Evolutionary conservation across 2,888 invertebrate genomes (phyloP), one percentile per base, ranked within the genome.

Genomic region (Lymantria monacha): DNA sequence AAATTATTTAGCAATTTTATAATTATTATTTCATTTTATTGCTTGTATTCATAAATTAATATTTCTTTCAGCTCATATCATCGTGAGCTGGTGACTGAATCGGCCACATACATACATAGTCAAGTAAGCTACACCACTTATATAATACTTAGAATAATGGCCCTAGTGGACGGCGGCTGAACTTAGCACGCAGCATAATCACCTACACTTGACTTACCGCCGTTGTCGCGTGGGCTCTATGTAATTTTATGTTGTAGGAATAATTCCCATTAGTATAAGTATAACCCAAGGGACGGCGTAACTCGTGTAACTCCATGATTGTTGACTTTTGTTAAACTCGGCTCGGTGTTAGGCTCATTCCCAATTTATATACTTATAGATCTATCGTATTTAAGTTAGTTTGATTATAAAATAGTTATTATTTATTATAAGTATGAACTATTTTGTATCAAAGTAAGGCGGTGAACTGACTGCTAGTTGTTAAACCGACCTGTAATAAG

Each of bases 51-150:
- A 44, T 44, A 36, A 37, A 15, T 9, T 22, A 42, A 41, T 55
- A 46, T 59, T 51, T 53, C 57, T 72, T 66, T 44, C 91, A 92
- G 92, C 91, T 92, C 84, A 92, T 91, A 87, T 90, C 92, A 79
- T 88, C 92, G 91, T 92, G 92, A 92, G 91, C 91, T 79, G 55
- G 87, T 86, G 87, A 85, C 79, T 67, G 41, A 61, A 66, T 83
- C 87, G 86, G 88, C 89, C 87, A 83, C 87, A 83, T 72, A 74
- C 81, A 81, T 77, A 78, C 70, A 79, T 84, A 85, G 84, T 77
- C 70, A 79, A 81, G 81, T 88, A 88, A 87, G 88, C 73, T 76
- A 83, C 87, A 84, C 75, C 71, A 79, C 79, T 81, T 80, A 79
- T 80, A 79, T 80, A 66, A 82, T 73, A 70, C 69, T 76, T 87